Conservation (phyloP, 2,888 invertebrate species). For the Pardosa pseudoannulata region DNA sequence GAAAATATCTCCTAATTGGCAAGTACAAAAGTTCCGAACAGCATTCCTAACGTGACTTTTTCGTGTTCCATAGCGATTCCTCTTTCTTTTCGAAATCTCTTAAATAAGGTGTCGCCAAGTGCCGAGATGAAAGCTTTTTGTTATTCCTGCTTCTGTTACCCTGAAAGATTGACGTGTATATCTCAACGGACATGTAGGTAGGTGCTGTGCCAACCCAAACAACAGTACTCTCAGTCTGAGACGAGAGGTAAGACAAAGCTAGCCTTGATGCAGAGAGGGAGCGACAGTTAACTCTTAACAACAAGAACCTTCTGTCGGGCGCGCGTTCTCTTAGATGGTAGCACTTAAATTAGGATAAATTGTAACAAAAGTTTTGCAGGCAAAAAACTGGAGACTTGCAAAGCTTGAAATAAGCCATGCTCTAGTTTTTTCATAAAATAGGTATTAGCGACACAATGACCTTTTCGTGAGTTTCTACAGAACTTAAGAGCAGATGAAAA, state of each 20-base stretch:
- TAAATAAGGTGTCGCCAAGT: background rate
- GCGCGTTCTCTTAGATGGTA: background rate
- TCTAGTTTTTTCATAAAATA: too few relatives aligned
- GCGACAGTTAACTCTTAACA: background rate
- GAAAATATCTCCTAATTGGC: too few relatives aligned
- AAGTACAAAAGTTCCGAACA: too few relatives aligned
- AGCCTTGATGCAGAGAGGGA: background rate
- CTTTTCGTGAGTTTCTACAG: too few relatives aligned
- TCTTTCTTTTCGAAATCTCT: background rate
- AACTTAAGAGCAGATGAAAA: too few relatives aligned
- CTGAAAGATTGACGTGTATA: constrained; percentile 12
- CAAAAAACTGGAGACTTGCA: too few relatives aligned
- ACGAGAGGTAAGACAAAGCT: background rate
- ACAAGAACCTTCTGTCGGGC: background rate
- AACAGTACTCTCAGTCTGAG: background rate
- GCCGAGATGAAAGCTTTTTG: background rate
- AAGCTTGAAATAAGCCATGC: too few relatives aligned
- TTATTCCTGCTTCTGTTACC: background rate
- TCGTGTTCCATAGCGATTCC: too few relatives aligned
- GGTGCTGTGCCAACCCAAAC: constrained; percentile 4
- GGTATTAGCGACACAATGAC: too few relatives aligned
- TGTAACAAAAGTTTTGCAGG: too few relatives aligned
- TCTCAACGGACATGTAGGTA: background rate
- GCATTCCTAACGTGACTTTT: too few relatives aligned
- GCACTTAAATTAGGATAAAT: background rate